A percentile compares a stretch with the other conserved stretches of the same genome.
Conservation (phyloP, 2,888 invertebrate genomes). For the Ormia ochracea region DNA sequence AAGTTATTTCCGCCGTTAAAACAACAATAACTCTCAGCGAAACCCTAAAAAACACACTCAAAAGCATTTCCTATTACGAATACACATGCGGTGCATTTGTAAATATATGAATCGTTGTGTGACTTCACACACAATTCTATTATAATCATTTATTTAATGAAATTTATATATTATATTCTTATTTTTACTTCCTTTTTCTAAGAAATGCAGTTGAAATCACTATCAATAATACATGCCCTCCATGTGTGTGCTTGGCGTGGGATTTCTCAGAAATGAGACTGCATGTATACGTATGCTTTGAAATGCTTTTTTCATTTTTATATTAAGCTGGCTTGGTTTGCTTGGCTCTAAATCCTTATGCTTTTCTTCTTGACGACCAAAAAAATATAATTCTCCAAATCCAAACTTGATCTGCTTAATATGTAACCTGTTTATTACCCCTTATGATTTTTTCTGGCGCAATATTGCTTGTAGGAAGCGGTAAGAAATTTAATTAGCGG, state of each 20-base stretch:
- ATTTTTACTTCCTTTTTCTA: constrained; percentile 1
- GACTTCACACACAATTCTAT: constrained; percentile 30
- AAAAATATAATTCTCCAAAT: too few relatives aligned
- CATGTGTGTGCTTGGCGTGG: not conserved
- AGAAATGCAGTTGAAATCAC: constrained; percentile 25
- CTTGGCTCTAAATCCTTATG: not conserved
- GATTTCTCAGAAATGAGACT: not conserved
- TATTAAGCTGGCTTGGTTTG: not conserved
- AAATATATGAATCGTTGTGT: constrained; percentile 2
- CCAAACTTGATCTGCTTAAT: too few relatives aligned
- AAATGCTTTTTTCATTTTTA: not conserved
- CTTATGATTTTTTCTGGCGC: too few relatives aligned
- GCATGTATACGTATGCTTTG: not conserved
- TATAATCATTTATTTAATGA: constrained; percentile 47
- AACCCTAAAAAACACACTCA: not conserved
- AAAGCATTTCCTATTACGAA: not conserved
- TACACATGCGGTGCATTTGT: not conserved
- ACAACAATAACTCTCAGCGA: not conserved
- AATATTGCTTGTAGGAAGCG: too few relatives aligned
- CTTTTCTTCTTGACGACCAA: not conserved
- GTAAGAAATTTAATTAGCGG: too few relatives aligned
- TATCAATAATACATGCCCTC: not conserved
- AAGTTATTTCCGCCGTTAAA: not conserved
- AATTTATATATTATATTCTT: constrained; percentile 7
- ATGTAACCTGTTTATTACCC: too few relatives aligned